Conservation (phyloP, 2,797 vertebrate species). For the Zalophus californianus region DNA sequence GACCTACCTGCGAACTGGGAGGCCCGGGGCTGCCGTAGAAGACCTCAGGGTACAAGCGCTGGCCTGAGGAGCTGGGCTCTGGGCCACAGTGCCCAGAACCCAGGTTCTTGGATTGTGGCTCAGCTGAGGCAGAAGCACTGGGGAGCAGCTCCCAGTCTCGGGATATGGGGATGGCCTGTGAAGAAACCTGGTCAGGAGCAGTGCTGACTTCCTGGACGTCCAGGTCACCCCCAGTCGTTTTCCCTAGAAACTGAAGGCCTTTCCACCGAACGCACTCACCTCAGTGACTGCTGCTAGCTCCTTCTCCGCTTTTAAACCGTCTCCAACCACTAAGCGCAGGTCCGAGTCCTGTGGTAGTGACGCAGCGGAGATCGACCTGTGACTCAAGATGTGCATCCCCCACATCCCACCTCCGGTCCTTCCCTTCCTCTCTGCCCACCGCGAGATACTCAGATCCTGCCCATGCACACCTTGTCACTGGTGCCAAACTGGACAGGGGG, state of each 20-base stretch:
- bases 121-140: slow-evolving; percentile 61
- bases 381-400: neutral
- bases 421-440: neutral
- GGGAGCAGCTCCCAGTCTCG: slow-evolving; percentile 84
- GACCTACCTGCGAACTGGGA: slow-evolving; percentile 77
- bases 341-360: slow-evolving; percentile 70
- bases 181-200: neutral
- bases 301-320: slow-evolving; percentile 80
- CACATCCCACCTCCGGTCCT: neutral
- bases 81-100: slow-evolving; percentile 71
- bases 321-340: slow-evolving; percentile 65
- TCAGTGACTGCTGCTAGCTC: slow-evolving; percentile 54
- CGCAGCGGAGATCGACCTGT: neutral
- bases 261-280: slow-evolving; percentile 59
- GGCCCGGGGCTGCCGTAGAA: slow-evolving; percentile 81
- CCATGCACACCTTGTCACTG: slow-evolving; percentile 79
- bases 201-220: neutral
- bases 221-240: neutral
- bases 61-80: slow-evolving; percentile 71
- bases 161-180: slow-evolving; percentile 73
- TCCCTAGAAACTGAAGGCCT: neutral
- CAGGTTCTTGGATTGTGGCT: slow-evolving; percentile 64
- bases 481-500: slow-evolving; percentile 83
- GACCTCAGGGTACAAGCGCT: slow-evolving; percentile 81
- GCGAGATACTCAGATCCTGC: neutral